Conservation (phyloP, 2,113 vertebrate species). For the Myrmecophaga tridactyla region DNA sequence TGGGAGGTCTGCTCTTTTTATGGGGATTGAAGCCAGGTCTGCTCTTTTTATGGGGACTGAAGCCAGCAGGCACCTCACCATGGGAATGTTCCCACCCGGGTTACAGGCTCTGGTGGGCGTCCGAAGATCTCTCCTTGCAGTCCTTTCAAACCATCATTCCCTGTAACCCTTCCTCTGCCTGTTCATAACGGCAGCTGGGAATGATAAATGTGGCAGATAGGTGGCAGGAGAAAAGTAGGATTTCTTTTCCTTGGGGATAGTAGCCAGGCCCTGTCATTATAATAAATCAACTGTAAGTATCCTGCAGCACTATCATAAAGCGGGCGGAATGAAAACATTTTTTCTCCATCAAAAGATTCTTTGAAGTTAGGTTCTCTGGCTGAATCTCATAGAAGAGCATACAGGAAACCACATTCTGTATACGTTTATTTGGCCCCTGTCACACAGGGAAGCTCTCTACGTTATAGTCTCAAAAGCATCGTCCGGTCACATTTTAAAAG, state of each 20-base stretch:
- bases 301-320: constrained; percentile 66
- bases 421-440: constrained; percentile 24
- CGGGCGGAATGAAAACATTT: constrained; percentile 64
- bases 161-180: constrained; percentile 56
- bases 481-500: constrained; percentile 52
- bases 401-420: constrained; percentile 2
- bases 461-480: constrained; percentile 30
- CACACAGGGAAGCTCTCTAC: background rate
- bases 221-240: constrained; percentile 38
- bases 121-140: background rate
- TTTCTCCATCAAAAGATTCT: constrained; percentile 67
- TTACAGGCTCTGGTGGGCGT: constrained; percentile 35
- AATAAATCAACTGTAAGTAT: constrained; percentile 64
- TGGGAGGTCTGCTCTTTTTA: constrained; percentile 69
- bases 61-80: constrained; percentile 66
- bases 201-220: constrained; percentile 30
- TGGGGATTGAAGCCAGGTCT: constrained; percentile 53
- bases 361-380: constrained; percentile 61
- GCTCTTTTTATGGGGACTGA: constrained; percentile 34
- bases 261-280: constrained; percentile 46
- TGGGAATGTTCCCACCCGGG: constrained; percentile 64
- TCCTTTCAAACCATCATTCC: background rate
- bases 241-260: constrained; percentile 58
- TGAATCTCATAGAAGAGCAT: constrained; percentile 37
- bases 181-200: background rate